Evolutionary conservation across 2,113 vertebrate genomes (phyloP).

Genomic region (Onychostruthus taczanowskii): DNA sequence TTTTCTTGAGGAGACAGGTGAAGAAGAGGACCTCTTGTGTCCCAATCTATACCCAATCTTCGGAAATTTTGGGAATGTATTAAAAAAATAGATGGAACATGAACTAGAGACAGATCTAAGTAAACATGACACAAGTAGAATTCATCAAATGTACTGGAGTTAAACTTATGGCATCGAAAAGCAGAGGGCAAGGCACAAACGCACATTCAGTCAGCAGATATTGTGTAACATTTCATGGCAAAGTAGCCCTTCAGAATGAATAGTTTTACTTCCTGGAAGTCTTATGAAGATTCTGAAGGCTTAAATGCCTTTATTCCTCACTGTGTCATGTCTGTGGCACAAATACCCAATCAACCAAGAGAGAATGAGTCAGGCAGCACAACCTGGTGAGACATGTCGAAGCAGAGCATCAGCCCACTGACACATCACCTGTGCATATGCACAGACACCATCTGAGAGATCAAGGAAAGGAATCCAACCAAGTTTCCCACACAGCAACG

Average conservation of each 20-base stretch:
- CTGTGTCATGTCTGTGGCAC: background rate
- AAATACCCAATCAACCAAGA: background rate
- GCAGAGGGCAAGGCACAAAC: constrained; percentile 43
- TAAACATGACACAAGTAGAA: constrained; percentile 33
- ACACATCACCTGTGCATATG: background rate
- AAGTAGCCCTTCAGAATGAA: constrained; percentile 26
- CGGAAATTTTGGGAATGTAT: background rate
- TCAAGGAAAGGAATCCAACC: constrained; percentile 13
- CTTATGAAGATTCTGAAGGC: background rate
- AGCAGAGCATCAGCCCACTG: background rate
- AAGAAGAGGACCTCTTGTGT: background rate
- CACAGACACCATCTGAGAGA: background rate
- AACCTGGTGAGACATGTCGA: background rate
- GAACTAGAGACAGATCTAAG: constrained; percentile 15
- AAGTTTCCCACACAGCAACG: background rate
- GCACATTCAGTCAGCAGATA: constrained; percentile 32
- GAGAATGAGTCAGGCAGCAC: constrained; percentile 33
- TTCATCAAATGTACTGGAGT: constrained; percentile 10
- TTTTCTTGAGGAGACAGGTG: background rate
- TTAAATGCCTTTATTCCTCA: constrained; percentile 6
- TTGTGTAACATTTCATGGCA: background rate
- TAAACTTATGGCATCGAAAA: constrained; percentile 5
- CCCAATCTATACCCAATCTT: background rate
- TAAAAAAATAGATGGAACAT: background rate
- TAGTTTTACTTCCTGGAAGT: constrained; percentile 10